Base-by-base conservation (phyloP, 2,113 vertebrate species). In the Oncorhynchus nerka region DNA sequence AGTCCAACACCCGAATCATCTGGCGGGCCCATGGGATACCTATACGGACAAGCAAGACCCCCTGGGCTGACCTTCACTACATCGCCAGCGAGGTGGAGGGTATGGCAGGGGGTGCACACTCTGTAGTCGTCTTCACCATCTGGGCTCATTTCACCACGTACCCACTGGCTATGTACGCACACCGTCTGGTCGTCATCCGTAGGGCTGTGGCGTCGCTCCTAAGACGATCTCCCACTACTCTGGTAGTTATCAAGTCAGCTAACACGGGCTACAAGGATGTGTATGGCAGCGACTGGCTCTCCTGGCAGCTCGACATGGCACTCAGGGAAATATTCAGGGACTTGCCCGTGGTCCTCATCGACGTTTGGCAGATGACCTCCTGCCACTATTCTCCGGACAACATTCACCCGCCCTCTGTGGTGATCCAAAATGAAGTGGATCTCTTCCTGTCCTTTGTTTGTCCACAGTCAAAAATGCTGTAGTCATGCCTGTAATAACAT, bases 91-190 rank as follows among this genome's bases (percentile, higher is more conserved):
- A 82, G 64, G 57, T 86, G 9, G 73, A 74, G 24, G 70, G 51
- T 22, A 39, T 86, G 22, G 77, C 68, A 13, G 82, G 85, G 2
- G 82, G 78, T 1, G 65, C 77, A 13, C 34, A 80, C 32, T 75
- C 75, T 9, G 77, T 86, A 5, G 51, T 86, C 1, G 26, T 82
- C 7, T 48, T 84, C 26, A 84, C 45, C 16, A 45, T 84, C 1
- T 84, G 85, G 82, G 85, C 85, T 4, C 85, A 86, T 34, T 84
- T 80, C 80, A 86, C 82, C 59, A 76, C 66, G 7, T 80, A 51
- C 73, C 85, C 85, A 26, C 24, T 82, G 4, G 39, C 28, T 2
- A 13, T 61, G 34, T 83, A 77, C 48, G 15, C 73, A 16, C 68
- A 71, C 24, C 78, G 81, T 9, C 49, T 85, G 61, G 55, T 34